Evolutionary conservation across 2,113 vertebrate species (phyloP), one percentile per base, ranked within the genome.

Genomic region (Engraulis encrasicolus): DNA sequence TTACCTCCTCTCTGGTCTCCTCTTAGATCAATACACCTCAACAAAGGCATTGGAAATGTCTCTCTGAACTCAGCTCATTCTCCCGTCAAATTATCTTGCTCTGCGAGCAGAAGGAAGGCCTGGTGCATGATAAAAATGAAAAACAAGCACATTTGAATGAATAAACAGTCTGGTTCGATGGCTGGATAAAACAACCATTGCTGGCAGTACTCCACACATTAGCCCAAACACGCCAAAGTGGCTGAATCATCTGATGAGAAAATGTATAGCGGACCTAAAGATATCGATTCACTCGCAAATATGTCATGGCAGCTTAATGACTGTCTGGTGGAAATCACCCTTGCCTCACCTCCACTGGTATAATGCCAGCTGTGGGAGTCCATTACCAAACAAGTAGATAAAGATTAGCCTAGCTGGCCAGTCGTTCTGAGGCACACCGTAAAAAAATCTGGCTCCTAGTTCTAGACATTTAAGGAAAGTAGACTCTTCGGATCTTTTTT

Each of bases 1-100:
- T 27, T 14, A 27, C 23, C 58, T 66, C 23, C 31, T 66, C 23
- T 12, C n/a, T 2, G 23, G 23, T 66, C 58, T 66, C 31, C 23
- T 31, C 58, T 66, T 12, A 66, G 58, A 66, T 66, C 58, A 66
- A 66, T 66, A 66, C 58, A 31, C 58, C 58, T 31, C n/a, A 66
- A 66, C 58, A 66, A 66, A 66, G 58, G 23, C 58, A 27, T 66
- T 66, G 23, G 58, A 66, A 66, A 66, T 66, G 58, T 14, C 23
- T 31, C 23, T n/a, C 58, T 66, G 58, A 66, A 66, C 23, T n/a
- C n/a, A n/a, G 6, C 23, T 14, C 9, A 66, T 27, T 66, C 15
- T 66, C 6, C 58, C 0, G 6, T 27, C 58, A 66, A 66, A 66
- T 66, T 12, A 31, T 11, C 23, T 66, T 66, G 54, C 54, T n/a